Conservation (phyloP, 1,140 invertebrate genomes). For the Penaeus vannamei region DNA sequence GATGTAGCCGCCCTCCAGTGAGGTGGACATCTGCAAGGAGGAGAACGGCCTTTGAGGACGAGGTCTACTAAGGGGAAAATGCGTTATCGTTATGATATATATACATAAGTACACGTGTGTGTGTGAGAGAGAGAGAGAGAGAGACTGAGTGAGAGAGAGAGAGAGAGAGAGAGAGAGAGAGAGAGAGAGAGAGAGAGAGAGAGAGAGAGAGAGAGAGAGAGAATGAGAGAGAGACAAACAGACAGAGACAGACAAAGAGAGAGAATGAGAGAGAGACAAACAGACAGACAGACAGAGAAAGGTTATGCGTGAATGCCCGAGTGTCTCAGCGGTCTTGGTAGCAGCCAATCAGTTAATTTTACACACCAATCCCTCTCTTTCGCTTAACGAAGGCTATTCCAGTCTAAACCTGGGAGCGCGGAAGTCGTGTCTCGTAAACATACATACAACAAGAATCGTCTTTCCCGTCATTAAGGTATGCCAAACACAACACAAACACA, state of each 20-base stretch:
- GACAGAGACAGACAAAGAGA: not conserved
- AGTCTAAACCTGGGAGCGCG: too few species aligned
- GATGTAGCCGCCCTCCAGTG: conserved; percentile 55
- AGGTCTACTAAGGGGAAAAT: not conserved
- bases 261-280: not conserved
- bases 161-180: conserved; percentile 18
- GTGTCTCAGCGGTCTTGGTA: too few species aligned
- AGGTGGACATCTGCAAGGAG: conserved; percentile 55
- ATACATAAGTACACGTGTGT: too few species aligned
- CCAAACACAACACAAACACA: not conserved
- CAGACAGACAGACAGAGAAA: not conserved
- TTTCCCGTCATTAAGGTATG: not conserved
- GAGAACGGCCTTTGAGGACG: conserved; percentile 6
- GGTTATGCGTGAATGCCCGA: not conserved
- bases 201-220: not conserved
- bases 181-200: not conserved
- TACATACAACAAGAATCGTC: not conserved
- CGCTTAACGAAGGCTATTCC: too few species aligned
- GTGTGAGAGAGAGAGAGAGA: not conserved
- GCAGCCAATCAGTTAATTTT: not conserved
- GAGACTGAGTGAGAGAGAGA: not conserved
- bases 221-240: not conserved
- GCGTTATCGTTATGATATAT: not conserved
- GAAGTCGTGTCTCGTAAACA: too few species aligned
- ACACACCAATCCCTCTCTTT: not conserved